A percentile compares a stretch with the other conserved stretches of the same genome.
Conservation (phyloP, 2,888 invertebrate species). For the Cheilosia vulpina region DNA sequence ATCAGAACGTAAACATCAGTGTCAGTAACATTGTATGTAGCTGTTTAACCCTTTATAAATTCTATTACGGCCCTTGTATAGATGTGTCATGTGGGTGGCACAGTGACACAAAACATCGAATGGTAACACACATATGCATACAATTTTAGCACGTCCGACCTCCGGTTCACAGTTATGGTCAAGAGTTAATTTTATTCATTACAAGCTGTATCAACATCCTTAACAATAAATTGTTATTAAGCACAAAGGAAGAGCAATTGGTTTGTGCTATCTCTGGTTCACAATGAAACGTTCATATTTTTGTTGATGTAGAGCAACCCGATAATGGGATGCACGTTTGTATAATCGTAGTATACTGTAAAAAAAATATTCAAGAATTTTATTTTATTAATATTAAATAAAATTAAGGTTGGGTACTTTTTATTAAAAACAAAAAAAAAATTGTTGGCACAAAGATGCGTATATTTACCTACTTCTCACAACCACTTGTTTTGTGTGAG, state of each 20-base stretch:
- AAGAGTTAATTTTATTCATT: slow-evolving; percentile 57
- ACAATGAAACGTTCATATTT: not conserved
- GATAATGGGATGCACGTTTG: not conserved
- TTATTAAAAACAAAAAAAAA: too few relatives aligned
- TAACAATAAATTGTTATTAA: slow-evolving; percentile 16
- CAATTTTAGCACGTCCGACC: slow-evolving; percentile 34
- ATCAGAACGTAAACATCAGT: slow-evolving; percentile 42
- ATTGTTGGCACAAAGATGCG: too few relatives aligned
- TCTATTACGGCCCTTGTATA: slow-evolving; percentile 17
- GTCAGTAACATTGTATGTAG: slow-evolving; percentile 17
- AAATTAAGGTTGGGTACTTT: too few relatives aligned
- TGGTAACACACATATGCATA: slow-evolving; percentile 37
- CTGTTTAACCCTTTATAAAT: slow-evolving; percentile 46
- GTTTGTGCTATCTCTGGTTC: not conserved
- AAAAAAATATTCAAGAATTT: not conserved
- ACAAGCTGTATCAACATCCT: slow-evolving; percentile 38
- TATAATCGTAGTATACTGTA: not conserved
- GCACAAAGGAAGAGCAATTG: not conserved
- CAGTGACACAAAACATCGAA: slow-evolving; percentile 39
- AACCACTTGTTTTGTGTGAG: too few relatives aligned
- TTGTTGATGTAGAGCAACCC: not conserved
- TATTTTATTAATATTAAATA: not conserved
- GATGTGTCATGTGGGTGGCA: slow-evolving; percentile 25
- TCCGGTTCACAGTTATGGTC: slow-evolving; percentile 30
- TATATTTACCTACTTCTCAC: too few relatives aligned